Conservation (phyloP, 2,888 invertebrate genomes). For the Harpalus rufipes region DNA sequence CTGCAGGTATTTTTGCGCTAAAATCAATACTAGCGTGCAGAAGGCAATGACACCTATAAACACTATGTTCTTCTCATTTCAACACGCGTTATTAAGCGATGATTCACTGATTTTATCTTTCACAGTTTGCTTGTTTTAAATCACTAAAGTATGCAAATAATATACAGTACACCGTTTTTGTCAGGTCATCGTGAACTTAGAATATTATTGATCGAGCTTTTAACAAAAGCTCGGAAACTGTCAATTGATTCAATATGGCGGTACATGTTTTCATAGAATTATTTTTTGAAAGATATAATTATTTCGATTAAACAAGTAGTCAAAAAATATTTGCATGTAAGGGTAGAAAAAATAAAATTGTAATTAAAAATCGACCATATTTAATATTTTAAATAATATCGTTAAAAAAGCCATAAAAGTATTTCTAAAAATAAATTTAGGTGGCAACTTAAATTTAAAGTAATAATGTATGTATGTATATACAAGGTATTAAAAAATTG, state of each 20-base stretch:
- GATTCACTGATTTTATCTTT: slow-evolving; percentile 46
- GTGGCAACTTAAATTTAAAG: not conserved
- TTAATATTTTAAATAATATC: slow-evolving; percentile 19
- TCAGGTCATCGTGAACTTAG: not conserved
- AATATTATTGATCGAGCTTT: slow-evolving; percentile 25
- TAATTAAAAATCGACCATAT: slow-evolving; percentile 49
- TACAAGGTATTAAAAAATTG: slow-evolving; percentile 51
- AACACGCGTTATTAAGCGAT: slow-evolving; percentile 46
- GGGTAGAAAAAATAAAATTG: not conserved
- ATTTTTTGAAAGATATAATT: not conserved
- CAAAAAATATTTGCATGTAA: slow-evolving; percentile 35
- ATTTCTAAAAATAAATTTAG: not conserved
- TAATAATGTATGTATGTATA: slow-evolving; percentile 50
- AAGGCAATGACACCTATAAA: slow-evolving; percentile 38
- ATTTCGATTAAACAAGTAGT: not conserved
- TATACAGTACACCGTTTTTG: not conserved
- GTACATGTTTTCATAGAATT: not conserved
- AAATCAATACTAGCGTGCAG: slow-evolving; percentile 41
- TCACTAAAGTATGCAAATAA: slow-evolving; percentile 33
- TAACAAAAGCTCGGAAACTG: slow-evolving; percentile 5
- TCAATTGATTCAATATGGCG: slow-evolving; percentile 2
- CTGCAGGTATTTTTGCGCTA: slow-evolving; percentile 38
- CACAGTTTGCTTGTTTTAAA: slow-evolving; percentile 36
- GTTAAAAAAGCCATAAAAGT: not conserved
- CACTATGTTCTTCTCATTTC: slow-evolving; percentile 30